Conservation (phyloP, 1,140 invertebrate species). For the Panulirus ornatus region DNA sequence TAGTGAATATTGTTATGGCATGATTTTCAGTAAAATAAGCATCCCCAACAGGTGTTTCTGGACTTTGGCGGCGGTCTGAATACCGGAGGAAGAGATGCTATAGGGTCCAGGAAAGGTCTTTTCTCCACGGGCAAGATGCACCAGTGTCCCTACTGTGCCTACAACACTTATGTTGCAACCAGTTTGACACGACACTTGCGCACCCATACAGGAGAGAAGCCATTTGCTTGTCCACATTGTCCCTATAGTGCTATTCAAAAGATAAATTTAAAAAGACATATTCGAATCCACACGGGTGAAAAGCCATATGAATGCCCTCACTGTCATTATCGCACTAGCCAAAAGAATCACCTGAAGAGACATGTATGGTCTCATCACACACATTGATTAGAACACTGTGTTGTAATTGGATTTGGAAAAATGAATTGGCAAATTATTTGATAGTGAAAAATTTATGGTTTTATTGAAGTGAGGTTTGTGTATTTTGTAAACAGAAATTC, state of each 20-base stretch:
- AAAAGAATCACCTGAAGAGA: constrained; percentile 48
- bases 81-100: constrained; percentile 2
- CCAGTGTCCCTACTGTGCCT: constrained; percentile 36
- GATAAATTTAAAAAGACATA: constrained; percentile 39
- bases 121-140: constrained; percentile 15
- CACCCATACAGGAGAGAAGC: constrained; percentile 39
- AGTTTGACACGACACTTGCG: constrained; percentile 29
- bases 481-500: too few relatives aligned
- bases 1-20: neutral
- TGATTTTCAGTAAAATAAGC: constrained; percentile 28
- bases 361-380: constrained; percentile 35
- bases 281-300: constrained; percentile 46
- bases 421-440: too few relatives aligned
- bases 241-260: constrained; percentile 31
- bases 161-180: constrained; percentile 28
- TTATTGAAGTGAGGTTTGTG: too few relatives aligned
- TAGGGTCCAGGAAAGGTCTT: neutral
- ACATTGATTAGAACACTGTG: neutral
- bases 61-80: constrained; percentile 12
- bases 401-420: too few relatives aligned
- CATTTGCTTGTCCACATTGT: constrained; percentile 35
- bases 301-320: constrained; percentile 30
- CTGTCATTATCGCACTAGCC: constrained; percentile 31
- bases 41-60: constrained; percentile 58
- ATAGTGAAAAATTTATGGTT: too few relatives aligned